Base-by-base conservation (phyloP, 2,888 invertebrate species). In the Aproaerema taeniolella region DNA sequence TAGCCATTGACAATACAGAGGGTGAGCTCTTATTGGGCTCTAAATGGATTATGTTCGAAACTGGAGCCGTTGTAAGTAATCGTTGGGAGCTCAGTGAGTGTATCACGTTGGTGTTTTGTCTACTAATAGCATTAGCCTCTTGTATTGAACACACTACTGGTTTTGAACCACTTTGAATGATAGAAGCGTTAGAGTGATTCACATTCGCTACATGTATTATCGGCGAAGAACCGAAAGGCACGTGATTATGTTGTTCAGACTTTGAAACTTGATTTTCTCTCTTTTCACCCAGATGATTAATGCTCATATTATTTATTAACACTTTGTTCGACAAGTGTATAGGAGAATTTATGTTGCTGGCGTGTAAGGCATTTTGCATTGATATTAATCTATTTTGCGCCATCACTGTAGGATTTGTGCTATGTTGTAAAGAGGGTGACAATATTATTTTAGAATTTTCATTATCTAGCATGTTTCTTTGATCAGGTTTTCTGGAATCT, bases 361-460 rank as follows among this genome's bases (percentile, higher is more conserved):
- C 59, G 37, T 82, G 79, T 32, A 80, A 54, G 20, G 80, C 67
- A 53, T 78, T 80, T 58, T 81, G 80, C 78, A 86, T 76, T 1
- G 82, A 71, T 50, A 86, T 76, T 26, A 87, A 58, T 26, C 87
- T 70, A 57, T 86, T 87, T 55, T 85, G 86, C 7, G 83, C 73
- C 73, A 85, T 68, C 7, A 83, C 70, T 30, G 83, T 75, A 35
- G 80, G 67, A 58, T 77, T 85, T 32, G 72, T 61, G 36, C 54
- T 75, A 43, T 68, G 73, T 45, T 74, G 76, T 43, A 80, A 53
- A 53, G 76, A 70, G 24, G 87, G 74, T 2, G 87, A 81, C 38
- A 86, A 54, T 46, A 86, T 76, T 31, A 87, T 75, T 68, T 87
- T 87, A 2, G 83, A 54, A 52, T 49, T 68, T 38, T 83, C 82